Conservation (phyloP, 2,888 invertebrate species). For the Subacronicta megacephala region DNA sequence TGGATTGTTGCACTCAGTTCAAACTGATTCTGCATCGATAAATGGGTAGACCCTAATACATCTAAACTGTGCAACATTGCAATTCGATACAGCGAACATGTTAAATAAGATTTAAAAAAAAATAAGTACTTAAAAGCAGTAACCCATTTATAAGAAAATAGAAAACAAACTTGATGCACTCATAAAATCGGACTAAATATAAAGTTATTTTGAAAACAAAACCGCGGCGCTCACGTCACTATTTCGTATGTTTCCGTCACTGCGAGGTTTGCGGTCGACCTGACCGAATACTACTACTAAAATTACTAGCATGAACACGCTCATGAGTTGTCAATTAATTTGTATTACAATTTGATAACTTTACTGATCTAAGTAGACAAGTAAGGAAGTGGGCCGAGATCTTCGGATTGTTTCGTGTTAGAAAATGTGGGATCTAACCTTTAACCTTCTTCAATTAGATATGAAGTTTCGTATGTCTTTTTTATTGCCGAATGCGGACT, state of each 20-base stretch:
- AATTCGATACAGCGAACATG: no score
- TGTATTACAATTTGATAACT: conserved; percentile 12
- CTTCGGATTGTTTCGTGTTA: conserved; percentile 12
- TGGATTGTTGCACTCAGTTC: no score
- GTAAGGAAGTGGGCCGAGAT: conserved; percentile 10
- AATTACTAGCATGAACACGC: conserved; percentile 1
- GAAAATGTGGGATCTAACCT: background rate
- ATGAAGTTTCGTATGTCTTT: background rate
- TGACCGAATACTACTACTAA: background rate
- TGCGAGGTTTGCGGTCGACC: background rate
- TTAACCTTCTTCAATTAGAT: background rate
- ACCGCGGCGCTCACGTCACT: background rate
- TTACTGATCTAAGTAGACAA: conserved; percentile 10
- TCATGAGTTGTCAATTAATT: conserved; percentile 6
- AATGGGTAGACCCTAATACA: no score
- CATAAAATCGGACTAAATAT: no score
- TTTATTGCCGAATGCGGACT: no score
- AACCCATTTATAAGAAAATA: no score
- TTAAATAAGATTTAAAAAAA: no score
- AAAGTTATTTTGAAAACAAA: background rate
- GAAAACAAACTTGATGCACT: no score
- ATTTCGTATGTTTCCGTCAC: conserved; percentile 1
- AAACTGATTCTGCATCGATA: no score
- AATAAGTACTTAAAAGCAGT: no score
- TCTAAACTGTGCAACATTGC: no score